These are phyloP conservation scores for Choloepus didactylus DNA, from an alignment of 2,797 vertebrate species.

Conservation along the genomic window DNA sequence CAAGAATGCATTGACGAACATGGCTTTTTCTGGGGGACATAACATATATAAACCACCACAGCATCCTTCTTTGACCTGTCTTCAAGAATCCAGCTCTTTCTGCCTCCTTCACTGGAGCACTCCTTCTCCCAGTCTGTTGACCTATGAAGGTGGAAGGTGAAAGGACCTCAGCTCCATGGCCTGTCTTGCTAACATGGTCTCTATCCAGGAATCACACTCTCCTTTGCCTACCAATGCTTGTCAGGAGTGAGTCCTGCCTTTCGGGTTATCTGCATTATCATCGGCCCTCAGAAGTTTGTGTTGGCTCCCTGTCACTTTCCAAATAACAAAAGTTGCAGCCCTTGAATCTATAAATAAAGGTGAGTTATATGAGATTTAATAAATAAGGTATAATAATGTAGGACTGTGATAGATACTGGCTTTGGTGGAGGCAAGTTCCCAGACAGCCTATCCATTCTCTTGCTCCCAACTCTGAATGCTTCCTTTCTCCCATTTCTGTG, in stretches of 20 bases:
- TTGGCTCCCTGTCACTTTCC: background rate
- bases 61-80: accelerated
- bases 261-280: background rate
- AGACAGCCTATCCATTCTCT: background rate
- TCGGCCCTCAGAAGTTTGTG: background rate
- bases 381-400: background rate
- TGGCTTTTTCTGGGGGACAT: too few relatives aligned
- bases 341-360: background rate
- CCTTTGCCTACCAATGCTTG: background rate
- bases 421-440: background rate
- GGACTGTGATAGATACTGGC: background rate
- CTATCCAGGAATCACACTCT: accelerated
- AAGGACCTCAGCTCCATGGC: accelerated
- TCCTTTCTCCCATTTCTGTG: background rate
- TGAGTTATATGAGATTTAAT: background rate
- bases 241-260: accelerated
- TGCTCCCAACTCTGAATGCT: background rate
- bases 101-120: background rate
- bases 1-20: too few relatives aligned
- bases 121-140: accelerated
- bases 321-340: background rate
- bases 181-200: accelerated
- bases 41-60: too few relatives aligned
- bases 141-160: background rate
- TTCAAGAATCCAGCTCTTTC: accelerated